Conservation (phyloP, 2,113 vertebrate species). For the Lutjanus erythropterus region DNA sequence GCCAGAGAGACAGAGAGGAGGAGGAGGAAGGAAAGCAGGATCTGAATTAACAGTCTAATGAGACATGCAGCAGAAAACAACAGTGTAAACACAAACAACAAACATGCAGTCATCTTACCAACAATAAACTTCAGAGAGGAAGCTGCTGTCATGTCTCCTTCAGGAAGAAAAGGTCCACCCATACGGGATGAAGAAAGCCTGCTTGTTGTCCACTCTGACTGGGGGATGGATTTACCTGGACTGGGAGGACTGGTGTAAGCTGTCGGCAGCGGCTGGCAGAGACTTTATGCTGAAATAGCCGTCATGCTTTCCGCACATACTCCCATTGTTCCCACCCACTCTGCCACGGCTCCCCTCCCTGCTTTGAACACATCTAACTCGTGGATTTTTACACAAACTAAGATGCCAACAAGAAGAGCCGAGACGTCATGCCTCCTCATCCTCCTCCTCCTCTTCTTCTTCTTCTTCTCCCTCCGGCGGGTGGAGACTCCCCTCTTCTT, state of each 20-base stretch:
- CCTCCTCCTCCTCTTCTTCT: conserved; percentile 63
- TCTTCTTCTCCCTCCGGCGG: conserved; percentile 46
- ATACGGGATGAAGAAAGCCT: neutral
- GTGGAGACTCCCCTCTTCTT: conserved; percentile 54
- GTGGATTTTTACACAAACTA: conserved; percentile 5
- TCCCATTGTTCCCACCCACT: conserved; percentile 73
- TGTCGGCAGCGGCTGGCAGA: conserved; percentile 31
- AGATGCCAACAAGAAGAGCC: conserved; percentile 32
- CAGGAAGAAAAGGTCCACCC: neutral
- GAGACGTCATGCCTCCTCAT: conserved; percentile 54
- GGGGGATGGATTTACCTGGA: conserved; percentile 41
- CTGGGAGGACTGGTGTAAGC: conserved; percentile 56
- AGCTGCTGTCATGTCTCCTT: conserved; percentile 1
- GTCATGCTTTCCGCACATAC: conserved; percentile 46
- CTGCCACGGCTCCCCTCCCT: conserved; percentile 39
- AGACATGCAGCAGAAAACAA: conserved; percentile 22
- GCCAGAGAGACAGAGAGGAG: neutral
- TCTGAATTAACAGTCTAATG: conserved; percentile 9
- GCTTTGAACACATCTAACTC: conserved; percentile 33
- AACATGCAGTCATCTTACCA: conserved; percentile 51
- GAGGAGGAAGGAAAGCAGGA: neutral
- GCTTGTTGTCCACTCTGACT: neutral
- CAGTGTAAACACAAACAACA: conserved; percentile 6
- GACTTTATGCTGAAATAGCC: conserved; percentile 30
- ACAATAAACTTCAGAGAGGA: conserved; percentile 55